Conservation (phyloP, 2,797 vertebrate genomes). For the Craterocephalus amniculus region DNA sequence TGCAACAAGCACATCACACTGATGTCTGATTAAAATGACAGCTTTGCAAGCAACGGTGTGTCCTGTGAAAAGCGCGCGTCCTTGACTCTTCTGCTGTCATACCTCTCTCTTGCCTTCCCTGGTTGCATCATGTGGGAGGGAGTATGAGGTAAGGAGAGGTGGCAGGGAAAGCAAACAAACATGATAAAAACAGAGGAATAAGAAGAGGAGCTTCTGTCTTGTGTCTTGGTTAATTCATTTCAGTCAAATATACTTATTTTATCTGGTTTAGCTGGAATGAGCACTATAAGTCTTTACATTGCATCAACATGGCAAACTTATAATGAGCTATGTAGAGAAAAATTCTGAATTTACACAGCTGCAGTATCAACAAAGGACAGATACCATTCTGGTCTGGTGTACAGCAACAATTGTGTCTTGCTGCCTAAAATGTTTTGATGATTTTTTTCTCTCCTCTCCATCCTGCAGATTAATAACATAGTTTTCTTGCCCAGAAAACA, state of each 20-base stretch:
- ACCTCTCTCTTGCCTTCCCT: not conserved
- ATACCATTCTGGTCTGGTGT: not conserved
- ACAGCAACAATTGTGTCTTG: not conserved
- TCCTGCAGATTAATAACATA: constrained; percentile 12
- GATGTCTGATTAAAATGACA: constrained; percentile 16
- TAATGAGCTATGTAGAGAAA: not conserved
- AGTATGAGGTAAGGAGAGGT: not conserved
- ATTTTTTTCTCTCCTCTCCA: constrained; percentile 23
- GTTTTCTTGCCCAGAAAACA: constrained; percentile 3
- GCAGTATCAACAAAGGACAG: constrained; percentile 16
- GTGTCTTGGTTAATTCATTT: not conserved
- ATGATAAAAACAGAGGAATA: not conserved
- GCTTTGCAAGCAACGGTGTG: constrained; percentile 3
- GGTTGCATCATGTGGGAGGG: not conserved
- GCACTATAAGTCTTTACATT: not conserved
- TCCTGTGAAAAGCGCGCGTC: constrained; percentile 15
- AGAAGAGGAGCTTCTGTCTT: not conserved
- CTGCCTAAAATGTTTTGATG: constrained; percentile 23
- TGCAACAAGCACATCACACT: constrained; percentile 8
- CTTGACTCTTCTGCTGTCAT: constrained; percentile 2
- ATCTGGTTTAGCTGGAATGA: not conserved
- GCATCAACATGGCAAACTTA: constrained; percentile 5
- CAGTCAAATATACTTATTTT: not conserved
- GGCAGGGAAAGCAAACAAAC: not conserved
- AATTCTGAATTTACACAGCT: not conserved